phyloP scores from a whole-genome alignment of 2,113 vertebrate species.

The Cavia aperea region DNA sequence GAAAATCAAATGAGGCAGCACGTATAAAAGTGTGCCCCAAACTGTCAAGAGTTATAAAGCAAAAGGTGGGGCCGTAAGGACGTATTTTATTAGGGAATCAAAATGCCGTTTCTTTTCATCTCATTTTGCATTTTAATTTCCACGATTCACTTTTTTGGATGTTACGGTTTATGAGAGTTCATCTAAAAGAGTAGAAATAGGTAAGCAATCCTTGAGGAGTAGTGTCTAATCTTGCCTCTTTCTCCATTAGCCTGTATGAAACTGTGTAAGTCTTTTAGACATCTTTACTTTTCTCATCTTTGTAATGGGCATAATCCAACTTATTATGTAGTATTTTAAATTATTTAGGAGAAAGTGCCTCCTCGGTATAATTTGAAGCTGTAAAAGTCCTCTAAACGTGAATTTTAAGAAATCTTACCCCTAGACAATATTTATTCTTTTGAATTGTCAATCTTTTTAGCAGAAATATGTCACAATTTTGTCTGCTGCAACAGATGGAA shows the following conservation, averaged over 20 bases:
- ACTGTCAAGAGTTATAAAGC: background rate
- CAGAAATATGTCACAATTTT: constrained; percentile 13
- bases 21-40: background rate
- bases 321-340: background rate
- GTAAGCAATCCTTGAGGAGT: background rate
- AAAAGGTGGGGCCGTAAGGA: background rate
- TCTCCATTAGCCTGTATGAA: background rate
- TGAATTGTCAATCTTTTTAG: background rate
- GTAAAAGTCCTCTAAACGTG: constrained; percentile 1
- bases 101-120: background rate
- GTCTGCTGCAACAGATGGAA: background rate
- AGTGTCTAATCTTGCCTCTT: background rate
- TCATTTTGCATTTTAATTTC: constrained; percentile 16
- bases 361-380: background rate
- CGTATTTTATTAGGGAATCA: background rate
- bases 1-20: background rate
- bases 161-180: constrained; percentile 24
- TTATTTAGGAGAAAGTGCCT: background rate
- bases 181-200: constrained; percentile 26
- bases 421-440: background rate
- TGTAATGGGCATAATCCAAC: background rate
- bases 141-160: background rate
- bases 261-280: background rate
- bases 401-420: background rate
- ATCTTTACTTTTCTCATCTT: background rate